Percentiles rank a stretch among this genome's conserved stretches.
Evolutionary conservation across 2,113 vertebrate species (phyloP).

Genomic region (Pachycephala philippinensis): DNA sequence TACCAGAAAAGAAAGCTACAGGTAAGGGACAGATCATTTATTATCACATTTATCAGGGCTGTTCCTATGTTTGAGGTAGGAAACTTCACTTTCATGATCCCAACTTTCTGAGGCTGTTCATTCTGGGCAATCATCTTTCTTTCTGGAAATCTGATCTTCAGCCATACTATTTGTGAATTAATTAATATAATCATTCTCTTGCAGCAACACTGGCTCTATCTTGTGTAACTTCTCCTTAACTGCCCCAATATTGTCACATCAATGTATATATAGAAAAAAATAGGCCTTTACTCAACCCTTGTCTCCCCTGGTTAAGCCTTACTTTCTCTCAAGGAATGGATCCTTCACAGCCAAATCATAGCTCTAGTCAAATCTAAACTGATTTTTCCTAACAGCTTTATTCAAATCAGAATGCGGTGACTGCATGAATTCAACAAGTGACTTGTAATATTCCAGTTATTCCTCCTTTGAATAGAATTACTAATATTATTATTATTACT

Average conservation of each 20-base stretch:
- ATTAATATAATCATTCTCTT: neutral
- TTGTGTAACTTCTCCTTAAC: neutral
- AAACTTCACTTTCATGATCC: neutral
- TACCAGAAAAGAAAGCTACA: neutral
- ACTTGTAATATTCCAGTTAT: neutral
- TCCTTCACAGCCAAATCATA: neutral
- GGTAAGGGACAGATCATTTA: neutral
- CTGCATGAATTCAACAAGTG: neutral
- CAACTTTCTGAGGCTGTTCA: neutral
- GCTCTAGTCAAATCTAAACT: neutral
- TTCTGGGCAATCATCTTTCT: neutral
- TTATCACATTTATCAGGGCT: neutral
- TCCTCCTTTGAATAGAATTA: neutral
- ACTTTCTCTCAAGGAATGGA: neutral
- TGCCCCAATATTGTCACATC: accelerated
- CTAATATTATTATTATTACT: neutral
- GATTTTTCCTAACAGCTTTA: neutral
- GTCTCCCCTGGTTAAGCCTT: neutral
- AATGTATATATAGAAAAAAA: neutral
- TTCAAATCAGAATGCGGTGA: neutral
- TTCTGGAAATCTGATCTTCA: neutral
- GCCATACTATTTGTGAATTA: neutral
- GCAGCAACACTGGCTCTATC: neutral
- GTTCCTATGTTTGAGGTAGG: neutral
- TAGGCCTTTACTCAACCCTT: neutral